Evolutionary conservation across 1,140 invertebrate species (phyloP).

Genomic region (Chironomus striatipennis): DNA sequence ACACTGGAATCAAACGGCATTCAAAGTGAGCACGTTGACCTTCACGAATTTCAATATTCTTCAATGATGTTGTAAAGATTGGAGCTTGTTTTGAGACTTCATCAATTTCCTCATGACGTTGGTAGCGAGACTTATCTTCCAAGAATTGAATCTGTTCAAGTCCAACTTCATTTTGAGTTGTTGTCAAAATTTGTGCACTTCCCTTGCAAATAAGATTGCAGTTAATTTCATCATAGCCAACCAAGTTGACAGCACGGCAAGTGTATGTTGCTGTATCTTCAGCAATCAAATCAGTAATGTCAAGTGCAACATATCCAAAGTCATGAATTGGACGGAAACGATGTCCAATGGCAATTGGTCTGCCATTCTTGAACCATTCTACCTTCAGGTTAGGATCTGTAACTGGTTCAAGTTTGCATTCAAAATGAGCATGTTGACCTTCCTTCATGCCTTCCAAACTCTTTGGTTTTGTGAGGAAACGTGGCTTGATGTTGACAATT

Average conservation of each 20-base stretch:
- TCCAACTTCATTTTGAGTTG: conserved; percentile 74
- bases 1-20: conserved; percentile 89
- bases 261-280: conserved; percentile 93
- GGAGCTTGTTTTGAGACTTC: conserved; percentile 81
- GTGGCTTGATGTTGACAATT: conserved; percentile 68
- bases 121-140: conserved; percentile 71
- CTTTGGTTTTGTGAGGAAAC: conserved; percentile 78
- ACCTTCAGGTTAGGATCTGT: conserved; percentile 89
- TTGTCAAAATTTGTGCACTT: conserved; percentile 68
- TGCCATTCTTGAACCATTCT: conserved; percentile 89
- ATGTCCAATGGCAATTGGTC: conserved; percentile 78
- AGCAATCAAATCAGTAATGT: conserved; percentile 82
- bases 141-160: conserved; percentile 80
- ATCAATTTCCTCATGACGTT: conserved; percentile 62
- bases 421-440: conserved; percentile 91
- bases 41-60: conserved; percentile 88
- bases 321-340: conserved; percentile 91
- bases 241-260: conserved; percentile 75
- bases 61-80: conserved; percentile 82
- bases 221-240: conserved; percentile 77
- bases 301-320: conserved; percentile 89
- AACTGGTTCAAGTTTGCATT: conserved; percentile 94
- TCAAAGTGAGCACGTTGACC: conserved; percentile 94
- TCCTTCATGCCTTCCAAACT: conserved; percentile 76
- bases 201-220: conserved; percentile 62